A percentile compares a stretch with the other conserved stretches of the same genome.
phyloP scores from a whole-genome alignment of 2,113 vertebrate species.

The Scalopus aquaticus region DNA sequence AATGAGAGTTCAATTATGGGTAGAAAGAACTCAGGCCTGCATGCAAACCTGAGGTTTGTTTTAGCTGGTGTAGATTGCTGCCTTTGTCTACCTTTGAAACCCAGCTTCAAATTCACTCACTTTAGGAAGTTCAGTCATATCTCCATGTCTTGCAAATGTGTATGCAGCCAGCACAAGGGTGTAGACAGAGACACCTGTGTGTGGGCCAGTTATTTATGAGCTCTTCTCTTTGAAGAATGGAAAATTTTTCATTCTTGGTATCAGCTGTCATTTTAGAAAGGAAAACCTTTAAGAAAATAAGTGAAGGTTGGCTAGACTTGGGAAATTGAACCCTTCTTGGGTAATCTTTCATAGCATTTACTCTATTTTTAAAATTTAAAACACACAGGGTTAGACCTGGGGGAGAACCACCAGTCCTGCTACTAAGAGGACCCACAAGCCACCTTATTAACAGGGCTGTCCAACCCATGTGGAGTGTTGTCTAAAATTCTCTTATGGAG shows the following conservation, averaged over 20 bases:
- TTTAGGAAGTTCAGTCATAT: background rate
- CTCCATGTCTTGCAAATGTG: background rate
- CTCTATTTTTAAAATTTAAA: background rate
- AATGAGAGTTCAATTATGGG: background rate
- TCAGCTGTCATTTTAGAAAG: background rate
- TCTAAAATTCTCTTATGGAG: background rate
- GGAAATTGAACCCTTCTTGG: background rate
- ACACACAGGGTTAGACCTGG: background rate
- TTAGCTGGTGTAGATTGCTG: background rate
- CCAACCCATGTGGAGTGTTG: background rate
- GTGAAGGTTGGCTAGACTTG: background rate
- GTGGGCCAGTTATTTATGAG: background rate
- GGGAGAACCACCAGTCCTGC: background rate
- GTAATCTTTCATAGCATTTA: background rate
- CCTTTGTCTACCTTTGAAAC: background rate
- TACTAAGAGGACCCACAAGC: background rate
- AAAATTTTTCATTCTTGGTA: background rate
- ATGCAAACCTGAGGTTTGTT: background rate
- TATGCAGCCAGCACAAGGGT: background rate
- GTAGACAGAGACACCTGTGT: background rate
- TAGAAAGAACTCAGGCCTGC: background rate
- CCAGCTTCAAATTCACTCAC: background rate
- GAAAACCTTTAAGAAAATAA: slow-evolving; percentile 6
- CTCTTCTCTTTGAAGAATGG: background rate
- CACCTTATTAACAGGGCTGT: background rate